phyloP scores from a whole-genome alignment of 2,888 invertebrate genomes.

The Macroteleia sp. region DNA sequence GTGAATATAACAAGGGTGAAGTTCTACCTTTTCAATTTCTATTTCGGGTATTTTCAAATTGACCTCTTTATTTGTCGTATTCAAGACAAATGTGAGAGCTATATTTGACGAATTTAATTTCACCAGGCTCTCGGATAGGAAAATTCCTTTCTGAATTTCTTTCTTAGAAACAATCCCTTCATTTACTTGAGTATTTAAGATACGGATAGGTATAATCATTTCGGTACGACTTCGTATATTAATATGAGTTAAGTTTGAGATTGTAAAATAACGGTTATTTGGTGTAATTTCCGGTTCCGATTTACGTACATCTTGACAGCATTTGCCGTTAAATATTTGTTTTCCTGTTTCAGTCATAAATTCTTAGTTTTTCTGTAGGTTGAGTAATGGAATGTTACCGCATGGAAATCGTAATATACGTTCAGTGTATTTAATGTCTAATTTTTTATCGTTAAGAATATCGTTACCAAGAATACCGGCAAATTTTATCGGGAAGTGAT shows the following conservation, averaged over 20 bases:
- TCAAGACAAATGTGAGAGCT: conserved; percentile 6
- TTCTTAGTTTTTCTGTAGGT: no score
- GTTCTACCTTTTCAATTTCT: not conserved
- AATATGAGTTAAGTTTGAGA: not conserved
- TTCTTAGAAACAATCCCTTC: no score
- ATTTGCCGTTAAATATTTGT: no score
- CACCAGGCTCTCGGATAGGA: conserved; percentile 6
- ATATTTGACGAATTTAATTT: not conserved
- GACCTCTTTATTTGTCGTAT: not conserved
- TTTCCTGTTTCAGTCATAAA: no score
- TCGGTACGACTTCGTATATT: not conserved
- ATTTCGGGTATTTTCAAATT: conserved; percentile 4
- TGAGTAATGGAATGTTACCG: no score
- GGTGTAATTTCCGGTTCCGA: no score
- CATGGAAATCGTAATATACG: no score
- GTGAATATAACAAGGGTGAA: conserved; percentile 3
- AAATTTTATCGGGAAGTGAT: conserved; percentile 8
- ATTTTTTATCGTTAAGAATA: not conserved
- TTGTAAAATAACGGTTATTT: no score
- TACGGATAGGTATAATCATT: not conserved
- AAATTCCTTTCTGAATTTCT: not conserved
- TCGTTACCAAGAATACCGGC: conserved; percentile 12
- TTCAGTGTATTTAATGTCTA: no score
- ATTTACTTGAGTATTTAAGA: not conserved
- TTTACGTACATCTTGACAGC: no score